Evolutionary conservation across 2,888 invertebrate genomes (phyloP).

Genomic region (Conomelus anceps): DNA sequence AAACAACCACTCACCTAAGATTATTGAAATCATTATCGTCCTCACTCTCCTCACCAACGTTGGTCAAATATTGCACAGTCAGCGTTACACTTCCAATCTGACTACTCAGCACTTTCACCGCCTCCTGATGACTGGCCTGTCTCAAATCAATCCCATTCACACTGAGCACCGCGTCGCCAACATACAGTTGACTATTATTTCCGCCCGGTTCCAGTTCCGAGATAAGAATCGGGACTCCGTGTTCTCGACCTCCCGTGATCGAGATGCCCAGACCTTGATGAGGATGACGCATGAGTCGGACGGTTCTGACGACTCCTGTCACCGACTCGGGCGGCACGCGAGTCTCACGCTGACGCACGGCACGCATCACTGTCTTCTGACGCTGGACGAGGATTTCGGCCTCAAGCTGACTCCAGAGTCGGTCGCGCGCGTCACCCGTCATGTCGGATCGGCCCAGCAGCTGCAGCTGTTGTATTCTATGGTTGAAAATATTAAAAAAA

Average conservation of each 20-base stretch:
- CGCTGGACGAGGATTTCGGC: constrained; percentile 79
- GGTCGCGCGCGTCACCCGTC: constrained; percentile 70
- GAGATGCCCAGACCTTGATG: constrained; percentile 78
- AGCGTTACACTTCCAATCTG: constrained; percentile 69
- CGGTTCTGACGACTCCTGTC: constrained; percentile 53
- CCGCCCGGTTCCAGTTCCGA: constrained; percentile 75
- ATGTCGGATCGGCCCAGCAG: constrained; percentile 62
- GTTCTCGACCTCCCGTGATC: constrained; percentile 82
- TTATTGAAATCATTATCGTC: constrained; percentile 56
- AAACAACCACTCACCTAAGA: constrained; percentile 46
- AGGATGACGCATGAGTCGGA: constrained; percentile 61
- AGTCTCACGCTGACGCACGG: constrained; percentile 30
- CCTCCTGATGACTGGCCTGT: constrained; percentile 69
- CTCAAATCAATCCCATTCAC: constrained; percentile 73
- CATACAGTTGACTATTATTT: constrained; percentile 65
- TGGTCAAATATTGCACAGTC: constrained; percentile 67
- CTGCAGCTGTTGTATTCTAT: constrained; percentile 75
- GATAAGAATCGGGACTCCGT: constrained; percentile 78
- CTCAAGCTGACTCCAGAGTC: constrained; percentile 73
- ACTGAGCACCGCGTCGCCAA: constrained; percentile 76
- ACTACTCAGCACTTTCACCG: constrained; percentile 69
- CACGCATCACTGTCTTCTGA: constrained; percentile 63
- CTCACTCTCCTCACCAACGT: constrained; percentile 50
- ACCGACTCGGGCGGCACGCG: constrained; percentile 30
- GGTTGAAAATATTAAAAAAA: background rate